Evolutionary conservation across 2,888 invertebrate genomes (phyloP), one percentile per base, ranked within the genome.

Genomic region (Alsophila aescularia): DNA sequence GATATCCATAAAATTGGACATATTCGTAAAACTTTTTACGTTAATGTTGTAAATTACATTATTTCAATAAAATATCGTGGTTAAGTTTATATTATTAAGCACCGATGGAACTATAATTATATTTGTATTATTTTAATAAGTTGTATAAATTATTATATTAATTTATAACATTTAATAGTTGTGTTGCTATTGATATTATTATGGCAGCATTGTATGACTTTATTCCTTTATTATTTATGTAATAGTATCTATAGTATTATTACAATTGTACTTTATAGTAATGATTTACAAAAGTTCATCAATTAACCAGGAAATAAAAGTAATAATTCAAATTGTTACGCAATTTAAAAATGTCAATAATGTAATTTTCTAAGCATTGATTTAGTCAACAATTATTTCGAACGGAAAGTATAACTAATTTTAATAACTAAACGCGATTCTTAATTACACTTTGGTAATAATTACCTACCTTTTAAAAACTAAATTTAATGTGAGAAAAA

Each of bases 401-500:
- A 47, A 24, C 12, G 8, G 18, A 36, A 45, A 45, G 39, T 42
- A 40, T 55, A 50, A 52, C 52, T 58, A 56, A 60, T 53, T 69
- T 69, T 66, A n/a, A 60, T 65, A 71, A 77, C 85, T 88, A 85
- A 76, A 79, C 79, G 79, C 83, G 83, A 85, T 83, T 75, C 88
- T 82, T 87, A 90, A 84, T 84, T 89, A 90, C 86, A 89, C 90
- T 90, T 90, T 90, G 90, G 90, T 90, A 88, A 88, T 89, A 85
- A 83, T 84, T 80, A 90, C 80, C 89, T 90, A 89, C 64, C 72
- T 81, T 77, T 80, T 77, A 77, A 78, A 75, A 78, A 74, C 73
- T 84, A 85, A 76, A 79, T 66, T 66, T 76, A 75, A 70, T 71
- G 69, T 85, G 84, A 85, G 81, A 83, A 72, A 64, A 67, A 67